Conservation (phyloP, 2,888 invertebrate species). For the Drosophila monieri region DNA sequence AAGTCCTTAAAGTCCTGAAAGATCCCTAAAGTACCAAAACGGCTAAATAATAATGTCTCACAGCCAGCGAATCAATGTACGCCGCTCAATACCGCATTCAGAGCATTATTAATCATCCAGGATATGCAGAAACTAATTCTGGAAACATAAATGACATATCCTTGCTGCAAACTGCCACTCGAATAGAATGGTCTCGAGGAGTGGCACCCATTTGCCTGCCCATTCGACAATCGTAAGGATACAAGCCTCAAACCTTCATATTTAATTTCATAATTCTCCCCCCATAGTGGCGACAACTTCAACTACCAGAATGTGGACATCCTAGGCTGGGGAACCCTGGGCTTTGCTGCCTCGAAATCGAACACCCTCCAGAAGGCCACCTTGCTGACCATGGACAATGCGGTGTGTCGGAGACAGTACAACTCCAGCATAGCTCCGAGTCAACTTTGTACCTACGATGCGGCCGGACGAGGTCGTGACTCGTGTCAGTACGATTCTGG, state of each 20-base stretch:
- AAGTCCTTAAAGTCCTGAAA: slow-evolving; percentile 54
- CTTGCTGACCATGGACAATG: slow-evolving; percentile 80
- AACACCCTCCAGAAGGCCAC: slow-evolving; percentile 84
- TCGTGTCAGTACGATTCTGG: slow-evolving; percentile 86
- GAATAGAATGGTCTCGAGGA: slow-evolving; percentile 84
- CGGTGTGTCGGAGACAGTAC: slow-evolving; percentile 57
- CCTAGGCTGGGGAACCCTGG: slow-evolving; percentile 85
- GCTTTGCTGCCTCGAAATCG: slow-evolving; percentile 84
- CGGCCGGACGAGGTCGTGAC: slow-evolving; percentile 81
- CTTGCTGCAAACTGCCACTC: slow-evolving; percentile 82
- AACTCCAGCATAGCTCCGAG: slow-evolving; percentile 47
- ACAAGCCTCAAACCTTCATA: neutral
- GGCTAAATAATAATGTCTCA: neutral
- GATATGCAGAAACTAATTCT: slow-evolving; percentile 46
- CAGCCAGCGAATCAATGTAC: slow-evolving; percentile 70
- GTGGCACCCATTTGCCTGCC: slow-evolving; percentile 88
- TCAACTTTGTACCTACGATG: slow-evolving; percentile 77
- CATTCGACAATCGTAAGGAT: slow-evolving; percentile 80
- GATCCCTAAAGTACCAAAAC: too few relatives aligned
- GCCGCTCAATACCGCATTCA: slow-evolving; percentile 82
- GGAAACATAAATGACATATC: slow-evolving; percentile 85
- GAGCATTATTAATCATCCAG: slow-evolving; percentile 73
- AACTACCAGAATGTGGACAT: slow-evolving; percentile 64
- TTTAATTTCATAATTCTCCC: neutral
- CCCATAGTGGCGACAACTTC: slow-evolving; percentile 51